A percentile compares a stretch with the other conserved stretches of the same genome.
Conservation (phyloP, 2,888 invertebrate genomes). For the Atherix ibis region DNA sequence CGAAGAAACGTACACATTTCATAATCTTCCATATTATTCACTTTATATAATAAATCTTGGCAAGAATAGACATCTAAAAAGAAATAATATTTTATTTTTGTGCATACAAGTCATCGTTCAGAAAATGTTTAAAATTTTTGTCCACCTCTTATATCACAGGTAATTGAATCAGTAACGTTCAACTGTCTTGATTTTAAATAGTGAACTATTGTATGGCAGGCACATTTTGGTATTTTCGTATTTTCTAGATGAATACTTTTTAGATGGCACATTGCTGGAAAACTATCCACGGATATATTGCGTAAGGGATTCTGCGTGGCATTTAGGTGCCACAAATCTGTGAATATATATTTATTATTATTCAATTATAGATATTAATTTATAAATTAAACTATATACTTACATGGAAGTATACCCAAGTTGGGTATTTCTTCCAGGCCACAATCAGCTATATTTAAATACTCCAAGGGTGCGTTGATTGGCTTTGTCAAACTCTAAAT, state of each 20-base stretch:
- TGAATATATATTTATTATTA: constrained; percentile 6
- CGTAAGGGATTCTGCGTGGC: constrained; percentile 42
- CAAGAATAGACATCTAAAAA: too few species aligned
- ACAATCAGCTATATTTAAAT: constrained; percentile 44
- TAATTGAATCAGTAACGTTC: constrained; percentile 22
- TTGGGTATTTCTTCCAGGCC: constrained; percentile 41
- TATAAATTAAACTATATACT: constrained; percentile 13
- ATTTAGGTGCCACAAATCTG: constrained; percentile 41
- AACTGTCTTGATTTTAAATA: constrained; percentile 22
- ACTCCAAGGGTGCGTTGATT: constrained; percentile 40
- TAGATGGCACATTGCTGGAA: constrained; percentile 47
- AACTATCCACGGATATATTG: constrained; percentile 31
- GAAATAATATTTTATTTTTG: too few species aligned
- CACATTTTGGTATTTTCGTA: constrained; percentile 20
- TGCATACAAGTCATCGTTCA: too few species aligned
- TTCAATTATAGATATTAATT: too few species aligned
- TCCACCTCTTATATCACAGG: constrained; percentile 22
- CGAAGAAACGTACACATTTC: too few species aligned
- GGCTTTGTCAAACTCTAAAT: constrained; percentile 31
- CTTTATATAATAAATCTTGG: too few species aligned
- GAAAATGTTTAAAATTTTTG: too few species aligned
- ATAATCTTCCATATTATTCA: too few species aligned
- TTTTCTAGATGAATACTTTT: constrained; percentile 37
- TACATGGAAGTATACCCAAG: constrained; percentile 40
- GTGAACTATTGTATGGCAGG: constrained; percentile 24